Evolutionary conservation across 2,113 vertebrate genomes (phyloP).

Genomic region (Butorides virescens): DNA sequence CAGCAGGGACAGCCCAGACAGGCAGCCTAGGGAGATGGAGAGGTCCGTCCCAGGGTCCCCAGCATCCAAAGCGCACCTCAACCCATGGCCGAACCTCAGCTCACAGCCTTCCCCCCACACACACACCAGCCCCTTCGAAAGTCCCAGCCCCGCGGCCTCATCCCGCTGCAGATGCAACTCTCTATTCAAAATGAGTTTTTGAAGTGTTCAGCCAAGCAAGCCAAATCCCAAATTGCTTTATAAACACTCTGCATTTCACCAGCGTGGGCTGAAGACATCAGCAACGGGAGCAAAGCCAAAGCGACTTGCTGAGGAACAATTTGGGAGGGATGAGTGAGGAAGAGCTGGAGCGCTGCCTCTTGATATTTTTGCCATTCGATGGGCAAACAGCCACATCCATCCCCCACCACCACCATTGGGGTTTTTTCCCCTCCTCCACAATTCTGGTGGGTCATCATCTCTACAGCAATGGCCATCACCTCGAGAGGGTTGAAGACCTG

Average conservation of each 20-base stretch:
- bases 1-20: fast-evolving
- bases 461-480: neutral
- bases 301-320: neutral
- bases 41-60: neutral
- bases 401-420: neutral
- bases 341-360: neutral
- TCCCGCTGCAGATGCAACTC: slow-evolving; percentile 6
- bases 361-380: neutral
- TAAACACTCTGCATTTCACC: slow-evolving; percentile 28
- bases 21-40: fast-evolving
- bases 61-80: neutral
- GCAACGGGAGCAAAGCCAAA: slow-evolving; percentile 34
- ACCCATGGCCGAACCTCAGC: neutral
- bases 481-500: neutral
- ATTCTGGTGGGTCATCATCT: neutral
- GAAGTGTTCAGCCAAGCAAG: slow-evolving; percentile 67
- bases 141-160: neutral
- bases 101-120: neutral
- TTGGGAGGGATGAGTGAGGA: neutral
- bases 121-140: neutral
- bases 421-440: neutral
- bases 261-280: slow-evolving; percentile 52
- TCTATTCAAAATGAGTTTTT: slow-evolving; percentile 35
- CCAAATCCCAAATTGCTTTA: slow-evolving; percentile 71
- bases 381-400: neutral